Evolutionary conservation across 1,140 invertebrate species (phyloP), one percentile per base, ranked within the genome.

Genomic region (Andricus grossulariae): DNA sequence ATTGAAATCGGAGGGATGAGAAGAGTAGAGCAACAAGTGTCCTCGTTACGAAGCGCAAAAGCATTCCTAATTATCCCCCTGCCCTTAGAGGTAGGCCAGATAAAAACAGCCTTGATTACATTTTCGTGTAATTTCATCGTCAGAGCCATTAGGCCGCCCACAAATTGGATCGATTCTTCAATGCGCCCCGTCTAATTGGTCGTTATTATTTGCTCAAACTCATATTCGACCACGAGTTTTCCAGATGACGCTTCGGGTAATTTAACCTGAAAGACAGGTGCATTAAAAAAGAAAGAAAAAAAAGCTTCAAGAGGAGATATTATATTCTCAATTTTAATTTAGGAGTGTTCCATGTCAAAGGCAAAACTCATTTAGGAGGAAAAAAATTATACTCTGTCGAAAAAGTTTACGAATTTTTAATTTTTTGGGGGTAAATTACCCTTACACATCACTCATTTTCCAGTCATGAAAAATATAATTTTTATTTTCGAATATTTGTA

Each of bases 41-140:
- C 89, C 84, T 89, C 90, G 89, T 89, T 84, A 88, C 83, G 89
- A 90, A 84, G 83, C 85, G 88, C 88, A 87, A 90, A 90, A 91
- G 88, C 88, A 90, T 89, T 89, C 89, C 89, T 91, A 91, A 91
- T 91, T 91, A 91, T 87, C 83, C 85, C 84, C 76, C 84, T 86
- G 84, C 86, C 87, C 85, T 83, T 83, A 79, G 82, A 87, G 86
- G 86, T 84, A 89, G 87, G 88, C 85, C 88, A 90, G 87, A 90
- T 88, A 90, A 90, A 90, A 89, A 90, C 84, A 86, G 80, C 84
- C 82, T 88, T 90, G 88, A 90, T 90, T 90, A 89, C 88, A 88
- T 90, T 90, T 89, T 89, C 88, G 87, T 89, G 89, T 90, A 90
- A 89, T 89, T 87, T 88, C 84, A 88, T 86, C 84, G 84, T 85